These are phyloP conservation scores for Cephus pygmeus DNA, from an alignment of 2,888 invertebrate genomes.

Conservation along the genomic window DNA sequence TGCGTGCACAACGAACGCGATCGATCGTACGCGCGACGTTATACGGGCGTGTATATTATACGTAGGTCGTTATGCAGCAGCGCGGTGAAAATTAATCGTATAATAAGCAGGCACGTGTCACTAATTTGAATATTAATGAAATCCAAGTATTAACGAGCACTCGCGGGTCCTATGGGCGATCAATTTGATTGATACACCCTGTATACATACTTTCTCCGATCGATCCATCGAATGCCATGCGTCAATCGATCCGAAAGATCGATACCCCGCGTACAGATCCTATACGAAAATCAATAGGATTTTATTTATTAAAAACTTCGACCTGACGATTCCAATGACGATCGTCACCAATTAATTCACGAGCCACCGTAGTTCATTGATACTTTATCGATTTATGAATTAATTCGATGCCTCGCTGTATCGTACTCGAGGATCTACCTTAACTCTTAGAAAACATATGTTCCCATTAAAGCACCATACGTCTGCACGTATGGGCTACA, in stretches of 20 bases:
- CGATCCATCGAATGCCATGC: no score
- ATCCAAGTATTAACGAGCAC: constrained; percentile 17
- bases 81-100: background rate
- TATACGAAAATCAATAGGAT: background rate
- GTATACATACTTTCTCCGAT: constrained; percentile 5
- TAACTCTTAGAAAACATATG: no score
- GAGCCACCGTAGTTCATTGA: background rate
- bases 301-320: background rate
- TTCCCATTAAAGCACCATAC: no score
- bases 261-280: background rate
- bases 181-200: constrained; percentile 19
- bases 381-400: background rate
- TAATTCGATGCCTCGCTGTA: no score
- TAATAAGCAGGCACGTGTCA: background rate
- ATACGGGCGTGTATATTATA: background rate
- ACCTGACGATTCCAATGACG: background rate
- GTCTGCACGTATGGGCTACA: background rate
- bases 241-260: no score
- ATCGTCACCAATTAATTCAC: background rate
- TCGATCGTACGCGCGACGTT: background rate
- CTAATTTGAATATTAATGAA: constrained; percentile 19
- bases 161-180: constrained; percentile 10
- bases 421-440: no score
- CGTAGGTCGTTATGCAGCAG: background rate
- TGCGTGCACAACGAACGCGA: background rate